Percentiles rank a stretch among this genome's conserved stretches.
Evolutionary conservation across 2,888 invertebrate genomes (phyloP).

Genomic region (Brachynemurus nebulosus): DNA sequence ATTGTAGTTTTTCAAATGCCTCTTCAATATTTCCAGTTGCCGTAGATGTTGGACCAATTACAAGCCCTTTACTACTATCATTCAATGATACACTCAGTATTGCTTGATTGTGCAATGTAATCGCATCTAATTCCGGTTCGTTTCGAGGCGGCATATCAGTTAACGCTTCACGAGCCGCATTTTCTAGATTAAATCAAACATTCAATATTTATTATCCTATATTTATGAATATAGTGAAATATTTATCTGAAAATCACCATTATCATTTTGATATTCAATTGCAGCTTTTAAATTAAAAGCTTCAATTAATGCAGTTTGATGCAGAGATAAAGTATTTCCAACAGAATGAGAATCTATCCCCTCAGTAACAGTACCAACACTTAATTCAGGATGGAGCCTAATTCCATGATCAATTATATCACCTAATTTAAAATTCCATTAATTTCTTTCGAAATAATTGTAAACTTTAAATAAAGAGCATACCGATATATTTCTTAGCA

Average conservation of each 20-base stretch:
- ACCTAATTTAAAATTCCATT: conserved; percentile 22
- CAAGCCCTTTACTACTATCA: conserved; percentile 1
- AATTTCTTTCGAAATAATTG: conserved; percentile 1
- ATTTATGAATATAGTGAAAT: conserved; percentile 2
- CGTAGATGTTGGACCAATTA: conserved; percentile 34
- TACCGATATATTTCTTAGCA: conserved; percentile 83
- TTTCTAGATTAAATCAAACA: conserved; percentile 5
- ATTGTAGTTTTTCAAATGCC: conserved; percentile 89
- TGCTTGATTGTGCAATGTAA: conserved; percentile 95
- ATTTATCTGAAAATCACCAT: no score
- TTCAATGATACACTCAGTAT: conserved; percentile 38
- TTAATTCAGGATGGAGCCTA: conserved; percentile 90
- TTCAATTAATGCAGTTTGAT: conserved; percentile 93
- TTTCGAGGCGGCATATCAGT: conserved; percentile 85
- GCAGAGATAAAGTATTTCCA: conserved; percentile 84
- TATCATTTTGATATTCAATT: conserved; percentile 88
- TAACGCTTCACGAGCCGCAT: conserved; percentile 69
- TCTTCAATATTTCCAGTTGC: conserved; percentile 81
- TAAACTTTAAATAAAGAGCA: conserved; percentile 15
- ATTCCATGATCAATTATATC: conserved; percentile 95
- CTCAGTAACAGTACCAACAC: conserved; percentile 94
- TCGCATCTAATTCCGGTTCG: conserved; percentile 94
- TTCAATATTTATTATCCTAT: background rate
- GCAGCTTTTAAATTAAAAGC: conserved; percentile 98
- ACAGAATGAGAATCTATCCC: conserved; percentile 86